Evolutionary conservation across 2,113 vertebrate genomes (phyloP), one percentile per base, ranked within the genome.

Genomic region (Neotoma lepida): DNA sequence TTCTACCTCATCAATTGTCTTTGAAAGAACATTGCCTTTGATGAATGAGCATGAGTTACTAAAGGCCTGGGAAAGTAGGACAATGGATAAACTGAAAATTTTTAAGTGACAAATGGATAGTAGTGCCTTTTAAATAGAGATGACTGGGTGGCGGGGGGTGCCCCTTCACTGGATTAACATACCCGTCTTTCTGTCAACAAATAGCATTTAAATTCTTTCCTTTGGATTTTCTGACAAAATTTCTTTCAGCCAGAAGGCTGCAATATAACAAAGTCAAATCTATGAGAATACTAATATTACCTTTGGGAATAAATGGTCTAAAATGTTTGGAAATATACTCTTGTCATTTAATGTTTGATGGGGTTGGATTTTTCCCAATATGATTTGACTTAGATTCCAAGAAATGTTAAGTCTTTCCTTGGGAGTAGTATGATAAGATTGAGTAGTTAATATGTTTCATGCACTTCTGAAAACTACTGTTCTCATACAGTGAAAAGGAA

Each of bases 221-320:
- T 35, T 18, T 87, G 49, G 77, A 80, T 28, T 68, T 68, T 70
- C 63, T 95, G 54, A 51, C 33, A 92, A 89, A 93, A 68, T 74
- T 76, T 51, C 24, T 28, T 58, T 82, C 93, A 92, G 24, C 49
- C 28, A 6, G 46, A 92, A 95, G 17, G 2, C 20, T 82, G 9
- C 49, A 78, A 58, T 30, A 88, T 80, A 73, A 89, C 88, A 74
- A 86, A 89, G 44, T 92, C 35, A 96, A 92, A 95, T 90, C 70
- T 95, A 28, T 80, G 86, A 96, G 91, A 86, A 68, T n/a, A 87
- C 33, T 56, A 95, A 49, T 89, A 87, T 95, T 89, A 64, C 90
- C 54, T 97, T 90, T 68, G 63, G 66, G 66, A 95, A 63, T 90
- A 92, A 97, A 88, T 92, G 33, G 9, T 90, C 76, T 93, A 77